These are phyloP conservation scores for Pollenia griseotomentosa DNA, from an alignment of 2,888 invertebrate genomes.

Conservation along the genomic window DNA sequence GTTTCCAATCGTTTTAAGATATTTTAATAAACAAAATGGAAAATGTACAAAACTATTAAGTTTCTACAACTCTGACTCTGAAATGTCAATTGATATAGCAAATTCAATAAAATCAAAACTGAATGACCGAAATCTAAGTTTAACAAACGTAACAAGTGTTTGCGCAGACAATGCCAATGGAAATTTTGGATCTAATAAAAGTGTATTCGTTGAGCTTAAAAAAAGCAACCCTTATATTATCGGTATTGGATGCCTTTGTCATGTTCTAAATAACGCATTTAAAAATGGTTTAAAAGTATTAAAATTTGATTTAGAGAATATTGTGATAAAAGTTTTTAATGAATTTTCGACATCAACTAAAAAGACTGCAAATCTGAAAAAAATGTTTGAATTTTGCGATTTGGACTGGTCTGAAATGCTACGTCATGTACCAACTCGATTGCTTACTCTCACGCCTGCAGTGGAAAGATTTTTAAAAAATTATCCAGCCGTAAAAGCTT, in stretches of 20 bases:
- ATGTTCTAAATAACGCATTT: conserved; percentile 55
- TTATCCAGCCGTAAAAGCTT: conserved; percentile 47
- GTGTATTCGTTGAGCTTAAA: conserved; percentile 65
- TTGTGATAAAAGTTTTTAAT: conserved; percentile 52
- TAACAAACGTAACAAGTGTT: conserved; percentile 48
- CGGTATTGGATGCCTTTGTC: conserved; percentile 45
- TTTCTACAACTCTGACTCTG: conserved; percentile 31
- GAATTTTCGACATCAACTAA: too few relatives aligned
- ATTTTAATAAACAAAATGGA: conserved; percentile 43
- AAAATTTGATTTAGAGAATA: conserved; percentile 62
- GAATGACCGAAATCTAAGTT: conserved; percentile 12
- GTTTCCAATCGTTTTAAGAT: conserved; percentile 47
- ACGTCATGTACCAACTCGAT: conserved; percentile 59
- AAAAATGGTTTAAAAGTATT: conserved; percentile 44
- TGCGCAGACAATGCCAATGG: conserved; percentile 65
- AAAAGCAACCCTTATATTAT: conserved; percentile 44
- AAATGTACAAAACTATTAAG: conserved; percentile 33
- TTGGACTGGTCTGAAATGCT: conserved; percentile 61
- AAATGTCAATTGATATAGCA: conserved; percentile 43
- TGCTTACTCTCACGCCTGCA: conserved; percentile 55
- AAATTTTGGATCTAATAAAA: conserved; percentile 64
- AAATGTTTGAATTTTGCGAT: conserved; percentile 59
- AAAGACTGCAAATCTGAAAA: conserved; percentile 4
- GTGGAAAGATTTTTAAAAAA: conserved; percentile 56
- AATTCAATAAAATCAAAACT: conserved; percentile 50